These are phyloP conservation scores for Ifrita kowaldi DNA, from an alignment of 2,113 vertebrate genomes.

Conservation along the genomic window DNA sequence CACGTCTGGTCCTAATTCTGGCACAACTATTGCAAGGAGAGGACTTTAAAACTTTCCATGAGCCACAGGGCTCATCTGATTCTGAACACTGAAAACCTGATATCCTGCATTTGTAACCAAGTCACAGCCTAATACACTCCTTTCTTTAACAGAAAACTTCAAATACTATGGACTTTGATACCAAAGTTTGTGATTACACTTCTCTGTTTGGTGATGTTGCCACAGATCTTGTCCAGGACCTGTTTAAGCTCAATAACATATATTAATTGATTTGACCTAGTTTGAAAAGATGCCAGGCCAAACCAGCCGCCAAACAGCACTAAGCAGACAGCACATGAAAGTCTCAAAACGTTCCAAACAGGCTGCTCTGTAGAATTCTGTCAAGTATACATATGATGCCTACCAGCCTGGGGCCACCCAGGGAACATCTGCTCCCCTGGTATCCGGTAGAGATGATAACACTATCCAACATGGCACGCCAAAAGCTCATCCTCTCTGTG, in stretches of 20 bases:
- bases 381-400: conserved; percentile 35
- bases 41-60: not conserved
- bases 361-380: conserved; percentile 26
- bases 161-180: not conserved
- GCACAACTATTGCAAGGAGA: not conserved
- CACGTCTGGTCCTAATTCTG: not conserved
- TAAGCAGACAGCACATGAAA: conserved; percentile 2
- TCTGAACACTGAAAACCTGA: not conserved
- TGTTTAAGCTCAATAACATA: not conserved
- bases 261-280: not conserved
- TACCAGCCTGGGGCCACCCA: conserved; percentile 61
- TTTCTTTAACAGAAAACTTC: not conserved
- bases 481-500: conserved; percentile 50
- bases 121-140: not conserved
- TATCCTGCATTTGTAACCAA: not conserved
- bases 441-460: conserved; percentile 42
- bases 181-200: not conserved
- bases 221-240: not conserved
- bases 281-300: not conserved
- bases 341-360: not conserved
- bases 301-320: not conserved
- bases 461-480: conserved; percentile 19
- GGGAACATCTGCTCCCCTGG: conserved; percentile 68
- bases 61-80: not conserved
- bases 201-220: not conserved